Conservation (phyloP, 1,140 invertebrate genomes). For the Cyphomyrmex costatus region DNA sequence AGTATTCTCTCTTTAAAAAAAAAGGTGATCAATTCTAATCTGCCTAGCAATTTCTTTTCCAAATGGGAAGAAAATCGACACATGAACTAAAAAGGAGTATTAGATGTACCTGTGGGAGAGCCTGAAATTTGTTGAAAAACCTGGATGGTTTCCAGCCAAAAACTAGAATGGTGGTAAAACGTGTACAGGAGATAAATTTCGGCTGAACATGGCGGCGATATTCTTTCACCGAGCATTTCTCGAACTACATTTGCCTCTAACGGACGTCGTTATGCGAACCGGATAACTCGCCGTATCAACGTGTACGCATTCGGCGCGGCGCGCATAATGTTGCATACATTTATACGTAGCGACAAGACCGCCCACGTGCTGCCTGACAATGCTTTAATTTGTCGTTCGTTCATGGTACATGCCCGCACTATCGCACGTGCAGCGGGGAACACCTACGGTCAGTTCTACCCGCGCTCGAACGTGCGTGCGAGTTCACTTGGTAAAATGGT, state of each 20-base stretch:
- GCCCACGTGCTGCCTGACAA: slow-evolving; percentile 69
- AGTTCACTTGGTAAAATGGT: slow-evolving; percentile 37
- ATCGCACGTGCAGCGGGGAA: slow-evolving; percentile 43
- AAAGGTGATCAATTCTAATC: too few species aligned
- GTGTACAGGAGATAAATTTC: neutral
- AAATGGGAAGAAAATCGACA: too few species aligned
- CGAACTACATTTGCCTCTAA: neutral
- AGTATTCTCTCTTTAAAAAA: too few species aligned
- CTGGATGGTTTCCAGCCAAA: too few species aligned
- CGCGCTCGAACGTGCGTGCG: neutral
- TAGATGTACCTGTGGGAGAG: too few species aligned
- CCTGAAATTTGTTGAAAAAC: too few species aligned
- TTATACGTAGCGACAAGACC: slow-evolving; percentile 63
- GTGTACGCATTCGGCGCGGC: slow-evolving; percentile 17
- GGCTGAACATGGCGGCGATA: neutral
- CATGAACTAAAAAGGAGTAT: too few species aligned
- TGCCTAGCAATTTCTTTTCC: too few species aligned
- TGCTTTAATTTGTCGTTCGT: slow-evolving; percentile 72
- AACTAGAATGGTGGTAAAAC: too few species aligned
- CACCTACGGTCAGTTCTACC: slow-evolving; percentile 26
- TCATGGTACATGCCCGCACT: slow-evolving; percentile 53
- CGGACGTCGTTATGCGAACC: slow-evolving; percentile 42
- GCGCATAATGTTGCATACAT: slow-evolving; percentile 67
- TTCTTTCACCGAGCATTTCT: neutral
- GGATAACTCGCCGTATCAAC: neutral